Percentiles rank a stretch among this genome's conserved stretches.
phyloP scores from a whole-genome alignment of 1,140 invertebrate genomes.

The Tribolium madens region DNA sequence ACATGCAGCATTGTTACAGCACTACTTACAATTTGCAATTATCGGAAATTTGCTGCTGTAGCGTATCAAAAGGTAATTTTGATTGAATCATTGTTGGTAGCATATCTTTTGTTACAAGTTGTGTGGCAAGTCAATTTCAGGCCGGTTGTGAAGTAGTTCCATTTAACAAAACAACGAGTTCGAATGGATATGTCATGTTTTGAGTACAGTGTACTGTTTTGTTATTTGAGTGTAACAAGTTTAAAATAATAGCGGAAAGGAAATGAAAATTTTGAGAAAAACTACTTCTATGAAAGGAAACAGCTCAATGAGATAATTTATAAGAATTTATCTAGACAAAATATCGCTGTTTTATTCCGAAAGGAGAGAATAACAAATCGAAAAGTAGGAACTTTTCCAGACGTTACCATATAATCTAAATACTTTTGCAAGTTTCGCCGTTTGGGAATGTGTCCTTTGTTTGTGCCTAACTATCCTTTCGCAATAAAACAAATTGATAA shows the following conservation, averaged over 20 bases:
- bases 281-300: conserved; percentile 17
- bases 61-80: conserved; percentile 15
- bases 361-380: conserved; percentile 7
- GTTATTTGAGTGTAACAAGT: conserved; percentile 22
- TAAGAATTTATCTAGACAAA: background rate
- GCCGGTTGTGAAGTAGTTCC: background rate
- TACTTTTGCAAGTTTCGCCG: background rate
- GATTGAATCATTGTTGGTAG: background rate
- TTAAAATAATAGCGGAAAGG: conserved; percentile 28
- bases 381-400: background rate
- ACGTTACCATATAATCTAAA: background rate
- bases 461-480: conserved; percentile 3
- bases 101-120: background rate
- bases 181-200: background rate
- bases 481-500: conserved; percentile 27
- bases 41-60: background rate
- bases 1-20: conserved; percentile 17
- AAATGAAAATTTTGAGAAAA: conserved; percentile 33
- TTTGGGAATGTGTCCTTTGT: background rate
- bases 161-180: no score
- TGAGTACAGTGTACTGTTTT: conserved; percentile 9
- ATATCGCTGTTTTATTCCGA: background rate
- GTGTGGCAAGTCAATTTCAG: conserved; percentile 18
- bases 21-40: background rate
- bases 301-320: conserved; percentile 18